A percentile compares a stretch with the other conserved stretches of the same genome.
phyloP scores from a whole-genome alignment of 2,113 vertebrate species.

The Sinocyclocheilus rhinocerous region DNA sequence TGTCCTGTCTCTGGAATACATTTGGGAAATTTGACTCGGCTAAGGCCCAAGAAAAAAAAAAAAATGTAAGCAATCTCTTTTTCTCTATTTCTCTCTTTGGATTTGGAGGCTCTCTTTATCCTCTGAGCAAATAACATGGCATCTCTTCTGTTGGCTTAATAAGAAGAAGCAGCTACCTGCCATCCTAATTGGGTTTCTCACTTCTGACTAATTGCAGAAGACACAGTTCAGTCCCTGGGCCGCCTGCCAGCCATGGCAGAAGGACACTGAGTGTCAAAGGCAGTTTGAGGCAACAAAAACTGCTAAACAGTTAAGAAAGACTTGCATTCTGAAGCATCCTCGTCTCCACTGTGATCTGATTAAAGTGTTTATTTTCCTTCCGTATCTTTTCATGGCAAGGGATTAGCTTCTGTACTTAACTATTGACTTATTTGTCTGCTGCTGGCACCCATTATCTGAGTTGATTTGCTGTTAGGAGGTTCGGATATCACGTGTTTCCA shows the following conservation, averaged over 20 bases:
- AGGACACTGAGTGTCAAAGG: slow-evolving; percentile 67
- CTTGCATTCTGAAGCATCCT: slow-evolving; percentile 31
- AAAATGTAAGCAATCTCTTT: slow-evolving; percentile 24
- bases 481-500: background rate
- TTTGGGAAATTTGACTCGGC: background rate
- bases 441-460: slow-evolving; percentile 3
- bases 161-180: slow-evolving; percentile 75
- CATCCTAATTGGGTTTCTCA: slow-evolving; percentile 75
- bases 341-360: slow-evolving; percentile 21
- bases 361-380: slow-evolving; percentile 26
- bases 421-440: background rate
- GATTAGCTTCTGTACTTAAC: background rate
- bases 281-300: slow-evolving; percentile 64
- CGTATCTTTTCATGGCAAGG: background rate
- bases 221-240: slow-evolving; percentile 66
- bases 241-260: slow-evolving; percentile 66
- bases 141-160: slow-evolving; percentile 65
- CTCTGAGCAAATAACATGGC: slow-evolving; percentile 61
- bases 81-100: slow-evolving; percentile 21
- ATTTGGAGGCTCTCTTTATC: slow-evolving; percentile 21
- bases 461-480: background rate
- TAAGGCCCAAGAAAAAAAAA: background rate
- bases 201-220: slow-evolving; percentile 72
- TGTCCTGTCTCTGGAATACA: background rate
- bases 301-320: slow-evolving; percentile 41